phyloP scores from a whole-genome alignment of 1,140 invertebrate genomes.

The Panagrolaimus sp. region DNA sequence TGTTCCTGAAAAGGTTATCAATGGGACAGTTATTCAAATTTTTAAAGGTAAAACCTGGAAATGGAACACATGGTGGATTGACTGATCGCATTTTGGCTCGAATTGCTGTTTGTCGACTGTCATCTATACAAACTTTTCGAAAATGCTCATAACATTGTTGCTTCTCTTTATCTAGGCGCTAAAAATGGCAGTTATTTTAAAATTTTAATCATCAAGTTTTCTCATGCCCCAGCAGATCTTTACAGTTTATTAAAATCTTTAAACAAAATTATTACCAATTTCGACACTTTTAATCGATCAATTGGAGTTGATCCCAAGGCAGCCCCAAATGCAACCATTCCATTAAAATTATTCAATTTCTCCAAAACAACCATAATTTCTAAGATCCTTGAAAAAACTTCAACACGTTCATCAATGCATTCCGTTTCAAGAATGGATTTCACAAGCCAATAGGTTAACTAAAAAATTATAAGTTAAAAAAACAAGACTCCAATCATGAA shows the following conservation, averaged over 20 bases:
- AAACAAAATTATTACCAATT: slow-evolving; percentile 21
- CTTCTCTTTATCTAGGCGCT: slow-evolving; percentile 82
- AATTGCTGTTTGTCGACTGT: neutral
- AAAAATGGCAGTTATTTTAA: too few relatives aligned
- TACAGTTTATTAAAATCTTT: too few relatives aligned
- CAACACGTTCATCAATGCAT: slow-evolving; percentile 90
- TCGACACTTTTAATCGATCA: slow-evolving; percentile 70
- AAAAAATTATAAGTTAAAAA: too few relatives aligned
- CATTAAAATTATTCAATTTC: slow-evolving; percentile 97
- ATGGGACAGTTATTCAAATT: too few relatives aligned
- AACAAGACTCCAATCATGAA: too few relatives aligned
- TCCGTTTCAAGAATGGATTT: slow-evolving; percentile 92
- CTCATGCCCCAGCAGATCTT: too few relatives aligned
- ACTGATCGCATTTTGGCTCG: neutral
- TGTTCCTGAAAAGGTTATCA: too few relatives aligned
- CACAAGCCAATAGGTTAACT: slow-evolving; percentile 92
- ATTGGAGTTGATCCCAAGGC: slow-evolving; percentile 86
- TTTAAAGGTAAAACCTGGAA: too few relatives aligned
- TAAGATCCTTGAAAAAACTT: slow-evolving; percentile 79
- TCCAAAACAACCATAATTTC: slow-evolving; percentile 91
- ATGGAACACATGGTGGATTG: slow-evolving; percentile 6
- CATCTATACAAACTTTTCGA: slow-evolving; percentile 62
- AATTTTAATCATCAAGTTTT: too few relatives aligned
- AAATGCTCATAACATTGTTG: slow-evolving; percentile 84
- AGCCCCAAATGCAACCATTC: slow-evolving; percentile 83